Evolutionary conservation across 1,140 invertebrate species (phyloP).

Genomic region (Hypsibius dujardini): DNA sequence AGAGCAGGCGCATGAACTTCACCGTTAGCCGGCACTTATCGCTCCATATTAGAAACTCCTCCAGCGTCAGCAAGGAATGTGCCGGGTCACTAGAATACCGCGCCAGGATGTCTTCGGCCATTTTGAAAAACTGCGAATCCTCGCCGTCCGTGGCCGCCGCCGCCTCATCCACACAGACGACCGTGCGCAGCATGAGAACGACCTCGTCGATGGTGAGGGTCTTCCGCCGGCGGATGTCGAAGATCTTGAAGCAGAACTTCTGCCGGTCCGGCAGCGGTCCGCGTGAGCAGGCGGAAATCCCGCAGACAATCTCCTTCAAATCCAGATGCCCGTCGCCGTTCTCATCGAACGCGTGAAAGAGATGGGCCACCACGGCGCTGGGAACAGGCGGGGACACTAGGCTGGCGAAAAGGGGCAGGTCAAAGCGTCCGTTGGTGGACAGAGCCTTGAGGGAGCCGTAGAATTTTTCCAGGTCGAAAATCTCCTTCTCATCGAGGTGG

Average conservation of each 20-base stretch:
- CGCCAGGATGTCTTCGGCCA: slow-evolving; percentile 22
- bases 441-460: slow-evolving; percentile 59
- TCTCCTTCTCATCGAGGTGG: slow-evolving; percentile 56
- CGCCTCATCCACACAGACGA: slow-evolving; percentile 36
- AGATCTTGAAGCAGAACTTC: slow-evolving; percentile 80
- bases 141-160: slow-evolving; percentile 20
- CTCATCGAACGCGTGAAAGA: slow-evolving; percentile 55
- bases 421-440: slow-evolving; percentile 54
- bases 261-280: slow-evolving; percentile 64
- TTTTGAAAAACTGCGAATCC: slow-evolving; percentile 22
- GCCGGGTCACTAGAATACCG: neutral
- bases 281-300: slow-evolving; percentile 65
- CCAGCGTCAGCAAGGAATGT: slow-evolving; percentile 38
- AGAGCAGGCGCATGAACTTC: slow-evolving; percentile 54
- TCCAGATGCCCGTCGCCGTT: slow-evolving; percentile 71
- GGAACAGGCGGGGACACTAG: slow-evolving; percentile 60
- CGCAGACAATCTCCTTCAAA: slow-evolving; percentile 77
- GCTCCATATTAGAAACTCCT: slow-evolving; percentile 68
- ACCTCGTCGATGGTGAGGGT: slow-evolving; percentile 47
- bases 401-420: slow-evolving; percentile 49
- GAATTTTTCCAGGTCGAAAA: slow-evolving; percentile 65
- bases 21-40: slow-evolving; percentile 48
- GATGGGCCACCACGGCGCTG: slow-evolving; percentile 25
- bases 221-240: slow-evolving; percentile 61
- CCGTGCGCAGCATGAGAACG: slow-evolving; percentile 51